These are phyloP conservation scores for Microcebus lehilahytsara DNA, from an alignment of 2,113 vertebrate genomes.

Conservation along the genomic window DNA sequence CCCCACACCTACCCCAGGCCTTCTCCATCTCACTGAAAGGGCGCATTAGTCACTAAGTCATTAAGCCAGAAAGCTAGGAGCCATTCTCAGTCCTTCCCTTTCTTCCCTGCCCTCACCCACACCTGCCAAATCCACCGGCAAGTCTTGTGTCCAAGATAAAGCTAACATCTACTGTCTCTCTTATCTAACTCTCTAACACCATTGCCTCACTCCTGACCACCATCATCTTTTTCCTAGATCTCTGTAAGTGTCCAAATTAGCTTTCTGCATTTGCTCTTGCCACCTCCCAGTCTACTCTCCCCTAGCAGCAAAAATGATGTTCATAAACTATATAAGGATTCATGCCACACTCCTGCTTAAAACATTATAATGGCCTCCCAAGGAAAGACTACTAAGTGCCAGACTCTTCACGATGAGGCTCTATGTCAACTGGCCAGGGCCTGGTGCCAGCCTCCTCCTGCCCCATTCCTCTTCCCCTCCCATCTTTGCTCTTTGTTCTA, in stretches of 20 bases:
- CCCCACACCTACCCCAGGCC: neutral
- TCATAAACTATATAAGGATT: neutral
- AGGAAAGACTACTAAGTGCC: neutral
- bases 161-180: too few species aligned
- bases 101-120: neutral
- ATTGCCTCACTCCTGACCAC: neutral
- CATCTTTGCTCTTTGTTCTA: neutral
- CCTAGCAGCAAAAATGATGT: neutral
- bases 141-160: neutral
- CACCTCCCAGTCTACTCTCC: neutral
- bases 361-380: neutral
- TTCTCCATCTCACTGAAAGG: neutral
- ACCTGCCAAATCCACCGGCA: neutral
- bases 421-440: rapidly evolving
- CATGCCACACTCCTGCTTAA: neutral
- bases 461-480: neutral
- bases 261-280: neutral
- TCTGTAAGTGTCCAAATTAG: neutral
- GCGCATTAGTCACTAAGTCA: neutral
- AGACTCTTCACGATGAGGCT: neutral
- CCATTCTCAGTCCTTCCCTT: neutral
- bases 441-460: neutral
- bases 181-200: too few species aligned
- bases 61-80: neutral
- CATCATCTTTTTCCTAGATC: neutral